Percentiles rank a stretch among this genome's conserved stretches.
phyloP scores from a whole-genome alignment of 1,140 invertebrate genomes.

The Panagrolaimus sp. region DNA sequence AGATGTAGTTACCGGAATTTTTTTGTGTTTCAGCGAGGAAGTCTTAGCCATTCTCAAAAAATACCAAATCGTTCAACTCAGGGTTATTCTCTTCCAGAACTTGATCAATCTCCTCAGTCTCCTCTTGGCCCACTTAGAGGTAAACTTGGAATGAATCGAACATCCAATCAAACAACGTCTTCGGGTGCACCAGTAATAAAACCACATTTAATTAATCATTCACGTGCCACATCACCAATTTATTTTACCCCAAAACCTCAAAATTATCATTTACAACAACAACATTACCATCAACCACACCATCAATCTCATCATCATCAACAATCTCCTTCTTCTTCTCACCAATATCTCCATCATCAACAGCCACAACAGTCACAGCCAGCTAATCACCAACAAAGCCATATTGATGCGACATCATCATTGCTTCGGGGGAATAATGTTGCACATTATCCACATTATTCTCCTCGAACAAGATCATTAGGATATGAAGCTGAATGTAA shows the following conservation, averaged over 20 bases:
- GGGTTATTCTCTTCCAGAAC: background rate
- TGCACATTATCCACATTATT: background rate
- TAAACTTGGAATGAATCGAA: conserved; percentile 8
- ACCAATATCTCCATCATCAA: background rate
- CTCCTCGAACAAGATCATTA: background rate
- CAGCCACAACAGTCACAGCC: background rate
- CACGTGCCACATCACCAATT: background rate
- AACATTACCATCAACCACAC: background rate
- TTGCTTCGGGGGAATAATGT: background rate
- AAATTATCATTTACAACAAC: background rate
- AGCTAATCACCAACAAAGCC: background rate
- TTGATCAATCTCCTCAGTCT: background rate
- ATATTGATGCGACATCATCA: background rate
- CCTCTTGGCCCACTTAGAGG: background rate
- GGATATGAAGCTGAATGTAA: too few species aligned
- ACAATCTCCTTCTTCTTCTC: background rate
- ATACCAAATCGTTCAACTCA: too few species aligned
- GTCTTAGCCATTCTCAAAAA: too few species aligned
- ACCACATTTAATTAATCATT: background rate
- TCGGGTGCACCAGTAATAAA: background rate
- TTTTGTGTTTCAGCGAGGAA: too few species aligned
- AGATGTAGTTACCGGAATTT: too few species aligned
- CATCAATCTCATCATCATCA: background rate
- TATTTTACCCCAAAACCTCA: background rate
- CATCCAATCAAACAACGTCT: background rate